These are phyloP conservation scores for Pangasius mekongensis DNA, from an alignment of 2,797 vertebrate species.

Conservation along the genomic window DNA sequence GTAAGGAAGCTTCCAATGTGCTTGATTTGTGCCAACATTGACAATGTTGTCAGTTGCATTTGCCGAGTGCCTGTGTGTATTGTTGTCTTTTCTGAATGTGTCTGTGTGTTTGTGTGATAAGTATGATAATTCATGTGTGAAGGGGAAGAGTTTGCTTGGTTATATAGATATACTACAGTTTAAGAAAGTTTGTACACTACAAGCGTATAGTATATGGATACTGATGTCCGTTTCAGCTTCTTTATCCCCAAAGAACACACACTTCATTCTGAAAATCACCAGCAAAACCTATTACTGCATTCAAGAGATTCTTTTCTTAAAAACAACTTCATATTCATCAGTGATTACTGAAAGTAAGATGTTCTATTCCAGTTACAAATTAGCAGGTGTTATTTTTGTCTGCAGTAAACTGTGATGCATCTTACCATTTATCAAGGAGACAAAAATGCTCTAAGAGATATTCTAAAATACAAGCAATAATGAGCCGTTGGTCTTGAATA, in stretches of 20 bases:
- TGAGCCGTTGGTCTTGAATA: conserved; percentile 63
- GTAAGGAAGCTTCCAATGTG: conserved; percentile 71
- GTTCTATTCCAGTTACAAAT: conserved; percentile 42
- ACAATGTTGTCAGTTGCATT: conserved; percentile 59
- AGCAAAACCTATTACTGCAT: conserved; percentile 68
- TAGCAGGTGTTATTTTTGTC: conserved; percentile 54
- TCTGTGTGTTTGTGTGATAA: conserved; percentile 35
- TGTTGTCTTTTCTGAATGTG: conserved; percentile 40
- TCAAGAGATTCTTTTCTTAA: conserved; percentile 39
- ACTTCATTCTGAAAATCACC: conserved; percentile 78
- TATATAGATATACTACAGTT: conserved; percentile 46
- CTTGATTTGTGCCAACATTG: conserved; percentile 77
- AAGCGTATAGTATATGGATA: conserved; percentile 38
- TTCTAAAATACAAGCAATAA: conserved; percentile 75
- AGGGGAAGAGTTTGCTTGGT: conserved; percentile 42
- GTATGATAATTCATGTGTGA: conserved; percentile 34
- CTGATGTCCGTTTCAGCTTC: conserved; percentile 66
- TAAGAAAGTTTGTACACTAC: conserved; percentile 47
- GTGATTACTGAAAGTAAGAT: conserved; percentile 3
- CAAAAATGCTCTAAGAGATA: conserved; percentile 52
- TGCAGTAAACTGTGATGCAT: conserved; percentile 59
- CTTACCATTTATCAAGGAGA: conserved; percentile 48
- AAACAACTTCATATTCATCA: conserved; percentile 13
- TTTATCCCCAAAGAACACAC: conserved; percentile 75
- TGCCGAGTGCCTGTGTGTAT: conserved; percentile 56